These are phyloP conservation scores for Neelides folsomi DNA, from an alignment of 2,888 invertebrate species.

Conservation along the genomic window DNA sequence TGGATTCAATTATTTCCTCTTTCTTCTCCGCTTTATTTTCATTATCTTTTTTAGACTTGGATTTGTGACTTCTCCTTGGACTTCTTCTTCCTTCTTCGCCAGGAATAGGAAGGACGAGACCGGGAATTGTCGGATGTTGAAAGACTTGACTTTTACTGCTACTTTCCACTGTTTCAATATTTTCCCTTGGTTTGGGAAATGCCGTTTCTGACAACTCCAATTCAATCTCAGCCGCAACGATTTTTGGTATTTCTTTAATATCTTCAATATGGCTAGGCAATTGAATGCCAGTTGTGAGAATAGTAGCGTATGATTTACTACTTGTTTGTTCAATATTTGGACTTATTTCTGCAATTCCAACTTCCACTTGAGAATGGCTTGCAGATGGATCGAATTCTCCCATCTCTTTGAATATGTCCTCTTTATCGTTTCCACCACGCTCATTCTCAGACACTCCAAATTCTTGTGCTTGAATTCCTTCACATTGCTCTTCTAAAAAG, in stretches of 20 bases:
- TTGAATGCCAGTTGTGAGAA: too few relatives aligned
- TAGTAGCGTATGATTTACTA: too few relatives aligned
- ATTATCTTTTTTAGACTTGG: slow-evolving; percentile 33
- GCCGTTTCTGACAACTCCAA: not conserved
- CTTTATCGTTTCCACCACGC: not conserved
- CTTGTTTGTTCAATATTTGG: too few relatives aligned
- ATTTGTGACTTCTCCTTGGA: slow-evolving; percentile 1
- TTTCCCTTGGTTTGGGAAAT: slow-evolving; percentile 2
- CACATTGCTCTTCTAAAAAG: not conserved
- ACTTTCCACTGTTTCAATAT: slow-evolving; percentile 8
- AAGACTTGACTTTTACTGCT: slow-evolving; percentile 9
- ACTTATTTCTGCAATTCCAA: too few relatives aligned
- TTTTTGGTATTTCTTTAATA: not conserved
- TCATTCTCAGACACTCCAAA: not conserved
- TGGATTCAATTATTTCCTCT: slow-evolving; percentile 7
- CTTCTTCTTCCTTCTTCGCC: slow-evolving; percentile 12
- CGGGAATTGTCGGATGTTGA: slow-evolving; percentile 31
- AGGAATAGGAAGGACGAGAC: slow-evolving; percentile 24
- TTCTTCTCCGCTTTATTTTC: slow-evolving; percentile 29
- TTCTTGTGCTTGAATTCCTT: not conserved
- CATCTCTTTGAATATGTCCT: too few relatives aligned
- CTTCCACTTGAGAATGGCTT: too few relatives aligned
- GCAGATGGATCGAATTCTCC: too few relatives aligned
- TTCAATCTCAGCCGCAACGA: not conserved
- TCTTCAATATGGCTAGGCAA: too few relatives aligned